A percentile compares a stretch with the other conserved stretches of the same genome.
phyloP scores from a whole-genome alignment of 1,140 invertebrate genomes.

The Drosophila mauritiana region DNA sequence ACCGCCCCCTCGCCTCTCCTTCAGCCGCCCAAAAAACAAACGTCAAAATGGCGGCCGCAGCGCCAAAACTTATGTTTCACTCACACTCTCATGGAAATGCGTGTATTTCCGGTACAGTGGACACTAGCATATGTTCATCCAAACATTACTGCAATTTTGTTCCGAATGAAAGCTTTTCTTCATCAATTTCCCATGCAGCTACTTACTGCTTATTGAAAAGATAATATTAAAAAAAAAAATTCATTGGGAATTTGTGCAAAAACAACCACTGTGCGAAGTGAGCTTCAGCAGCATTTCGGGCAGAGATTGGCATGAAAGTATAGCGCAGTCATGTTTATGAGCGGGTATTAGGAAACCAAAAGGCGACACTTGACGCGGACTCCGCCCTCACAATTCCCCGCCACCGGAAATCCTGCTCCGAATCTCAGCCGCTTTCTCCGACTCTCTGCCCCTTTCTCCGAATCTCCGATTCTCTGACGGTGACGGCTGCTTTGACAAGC shows the following conservation, averaged over 20 bases:
- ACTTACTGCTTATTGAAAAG: no score
- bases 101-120: constrained; percentile 8
- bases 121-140: neutral
- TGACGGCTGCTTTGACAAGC: constrained; percentile 73
- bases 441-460: neutral
- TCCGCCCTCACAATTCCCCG: neutral
- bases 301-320: constrained; percentile 25
- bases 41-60: constrained; percentile 67
- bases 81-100: no score
- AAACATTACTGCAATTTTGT: no score
- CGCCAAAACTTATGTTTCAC: constrained; percentile 53
- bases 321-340: constrained; percentile 38
- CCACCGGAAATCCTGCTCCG: neutral
- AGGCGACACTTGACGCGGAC: constrained; percentile 10
- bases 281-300: neutral
- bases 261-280: neutral
- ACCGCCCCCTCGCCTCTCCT: neutral
- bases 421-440: neutral
- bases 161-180: no score
- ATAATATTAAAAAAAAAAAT: no score
- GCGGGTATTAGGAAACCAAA: constrained; percentile 29
- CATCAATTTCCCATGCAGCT: no score
- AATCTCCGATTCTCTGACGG: constrained; percentile 19
- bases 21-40: constrained; percentile 52
- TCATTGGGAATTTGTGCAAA: no score